Base-by-base conservation (phyloP, 2,113 vertebrate genomes). In the Xyrauchen texanus region DNA sequence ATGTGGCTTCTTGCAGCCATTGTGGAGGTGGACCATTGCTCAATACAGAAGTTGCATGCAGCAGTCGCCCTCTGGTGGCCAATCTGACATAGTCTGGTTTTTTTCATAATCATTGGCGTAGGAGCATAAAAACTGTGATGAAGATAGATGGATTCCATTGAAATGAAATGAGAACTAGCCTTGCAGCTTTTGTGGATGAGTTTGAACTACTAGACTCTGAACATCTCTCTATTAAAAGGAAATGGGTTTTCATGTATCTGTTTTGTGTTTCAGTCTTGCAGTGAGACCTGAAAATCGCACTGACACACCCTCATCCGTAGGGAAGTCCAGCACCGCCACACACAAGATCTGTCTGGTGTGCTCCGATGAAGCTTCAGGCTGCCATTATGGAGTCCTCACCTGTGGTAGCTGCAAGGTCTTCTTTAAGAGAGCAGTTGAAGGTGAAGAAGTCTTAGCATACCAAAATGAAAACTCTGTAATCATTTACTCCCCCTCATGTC, bases 401-500 rank as follows among this genome's bases (percentile, higher is more conserved):
- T 94, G 93, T 8, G 93, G 93, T 76, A 94, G 93, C 88, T 94
- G 93, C 87, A 94, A 94, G 87, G 93, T 94, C 58, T 94, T 94
- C 87, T 94, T 94, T 86, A 94, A 94, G 86, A 90, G 93, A 84
- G 93, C 93, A 5, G 92, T 93, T 52, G 93, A 94, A 94, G 93
- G 93, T 94, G 80, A 84, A 62, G 4, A 71, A 13, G 2, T 42
- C 52, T 34, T 34, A 34, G 21, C 21, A 34, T 3, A 34, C 21
- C 21, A 34, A 34, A 34, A 34, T 34, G 21, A 34, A 34, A 34
- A 34, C 21, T 34, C 21, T 34, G 21, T 34, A 34, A 34, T 34
- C 21, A 34, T 34, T 34, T 34, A 21, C 5, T 0, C 3, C 4
- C 12, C 13, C 57, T 45, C 16, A 55, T 15, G 5, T 8, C n/a